Conservation (phyloP, 1,140 invertebrate genomes). For the Meteorus sp. region DNA sequence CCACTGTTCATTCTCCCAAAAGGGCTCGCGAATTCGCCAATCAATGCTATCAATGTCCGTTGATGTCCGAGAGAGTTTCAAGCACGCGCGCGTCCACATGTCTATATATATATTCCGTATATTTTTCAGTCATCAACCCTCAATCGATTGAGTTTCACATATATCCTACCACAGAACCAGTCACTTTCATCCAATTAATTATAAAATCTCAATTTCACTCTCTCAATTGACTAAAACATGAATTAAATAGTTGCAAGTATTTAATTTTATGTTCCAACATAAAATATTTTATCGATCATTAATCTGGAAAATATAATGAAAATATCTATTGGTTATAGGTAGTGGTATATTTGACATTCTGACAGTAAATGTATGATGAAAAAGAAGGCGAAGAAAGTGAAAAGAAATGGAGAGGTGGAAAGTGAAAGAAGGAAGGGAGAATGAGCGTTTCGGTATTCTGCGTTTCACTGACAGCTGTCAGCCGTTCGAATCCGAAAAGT, state of each 20-base stretch:
- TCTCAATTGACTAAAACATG: too few species aligned
- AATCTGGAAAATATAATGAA: too few species aligned
- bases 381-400: conserved; percentile 30
- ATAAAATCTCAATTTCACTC: too few species aligned
- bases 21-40: conserved; percentile 48
- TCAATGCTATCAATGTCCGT: conserved; percentile 46
- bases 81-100: neutral
- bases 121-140: neutral
- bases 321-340: too few species aligned
- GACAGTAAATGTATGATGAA: conserved; percentile 6
- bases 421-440: conserved; percentile 11
- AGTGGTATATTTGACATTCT: too few species aligned
- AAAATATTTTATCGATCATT: too few species aligned
- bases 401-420: conserved; percentile 12
- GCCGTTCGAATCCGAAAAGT: conserved; percentile 47
- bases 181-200: too few species aligned
- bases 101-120: neutral
- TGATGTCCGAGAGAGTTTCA: neutral
- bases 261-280: too few species aligned
- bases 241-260: too few species aligned
- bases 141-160: neutral
- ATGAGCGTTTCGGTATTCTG: conserved; percentile 24
- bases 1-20: conserved; percentile 30
- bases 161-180: neutral
- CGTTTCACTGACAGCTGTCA: conserved; percentile 51